Evolutionary conservation across 1,140 invertebrate species (phyloP).

Genomic region (Heliconius melpomene): DNA sequence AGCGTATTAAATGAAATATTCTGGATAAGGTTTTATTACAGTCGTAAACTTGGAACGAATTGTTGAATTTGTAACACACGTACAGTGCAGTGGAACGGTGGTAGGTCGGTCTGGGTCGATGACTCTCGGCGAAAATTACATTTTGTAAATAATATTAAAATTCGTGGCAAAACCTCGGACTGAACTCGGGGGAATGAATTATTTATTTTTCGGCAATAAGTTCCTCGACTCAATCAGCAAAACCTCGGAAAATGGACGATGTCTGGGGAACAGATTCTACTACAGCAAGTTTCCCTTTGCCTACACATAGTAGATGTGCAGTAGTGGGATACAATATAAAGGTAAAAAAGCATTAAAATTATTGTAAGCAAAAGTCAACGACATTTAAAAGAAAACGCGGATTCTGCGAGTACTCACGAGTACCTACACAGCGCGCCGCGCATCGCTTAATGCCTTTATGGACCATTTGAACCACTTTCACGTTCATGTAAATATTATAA

Average conservation of each 20-base stretch:
- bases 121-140: neutral
- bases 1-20: slow-evolving; percentile 43
- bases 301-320: too few relatives aligned
- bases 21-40: slow-evolving; percentile 45
- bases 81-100: neutral
- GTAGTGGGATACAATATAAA: too few relatives aligned
- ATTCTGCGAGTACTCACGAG: neutral
- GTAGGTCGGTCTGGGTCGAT: neutral
- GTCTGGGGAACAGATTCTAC: too few relatives aligned
- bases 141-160: neutral
- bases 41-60: slow-evolving; percentile 40
- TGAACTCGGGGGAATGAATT: too few relatives aligned
- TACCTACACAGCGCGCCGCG: neutral
- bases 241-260: too few relatives aligned
- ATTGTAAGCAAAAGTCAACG: neutral
- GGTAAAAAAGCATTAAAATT: neutral
- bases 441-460: neutral
- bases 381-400: neutral
- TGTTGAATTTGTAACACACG: slow-evolving; percentile 36
- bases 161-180: too few relatives aligned
- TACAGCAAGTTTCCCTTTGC: too few relatives aligned
- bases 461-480: neutral
- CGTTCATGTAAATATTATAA: neutral
- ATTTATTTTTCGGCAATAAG: too few relatives aligned
- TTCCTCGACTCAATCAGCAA: too few relatives aligned